Base-by-base conservation (phyloP, 2,888 invertebrate genomes). In the Athalia rosae region DNA sequence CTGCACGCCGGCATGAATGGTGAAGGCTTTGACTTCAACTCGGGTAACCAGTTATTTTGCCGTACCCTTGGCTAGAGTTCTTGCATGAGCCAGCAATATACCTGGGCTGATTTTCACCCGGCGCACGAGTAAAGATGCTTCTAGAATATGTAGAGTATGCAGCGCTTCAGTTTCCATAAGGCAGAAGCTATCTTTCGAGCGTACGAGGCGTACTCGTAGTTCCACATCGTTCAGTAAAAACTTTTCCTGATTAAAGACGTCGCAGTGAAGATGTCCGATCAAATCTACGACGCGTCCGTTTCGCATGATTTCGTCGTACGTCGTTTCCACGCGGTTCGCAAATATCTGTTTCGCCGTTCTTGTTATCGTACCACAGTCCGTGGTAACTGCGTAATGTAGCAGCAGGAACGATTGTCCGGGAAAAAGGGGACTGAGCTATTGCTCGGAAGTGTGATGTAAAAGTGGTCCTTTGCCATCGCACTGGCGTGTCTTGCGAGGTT, bases 11-110 rank as follows among this genome's bases (percentile, higher is more conserved):
- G 45, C 45, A 47, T 73, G 59, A 15, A 73, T 59, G 7, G 73
- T 59, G 6, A 47, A 13, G 1, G 73, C 4, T 28, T 73, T 59
- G 7, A 73, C 73, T 59, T 73, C 73, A 3, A 73, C 69, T 5
- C 69, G 4, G 2, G 69, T 71, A 4, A 67, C 4, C 9, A 67
- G 53, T 53, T 67, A 83, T 13, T 64, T 84, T 0, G 84, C 84
- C 5, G 82, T 81, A 48, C 79, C 76, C 13, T 79, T 79, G 15
- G 81, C 81, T 0, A 86, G 76, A 7, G 81, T 80, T 76, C 81
- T 82, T 5, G 81, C 78, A 58, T 86, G 85, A 0, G 82, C 83
- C 3, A 85, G 28, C 15, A 84, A 45, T 3, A 87, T 80, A 0
- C 79, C 81, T 0, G 84, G 84, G 8, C 63, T 78, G 5, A 83